Evolutionary conservation across 2,113 vertebrate species (phyloP).

Genomic region (Phylloscopus trochiloides): DNA sequence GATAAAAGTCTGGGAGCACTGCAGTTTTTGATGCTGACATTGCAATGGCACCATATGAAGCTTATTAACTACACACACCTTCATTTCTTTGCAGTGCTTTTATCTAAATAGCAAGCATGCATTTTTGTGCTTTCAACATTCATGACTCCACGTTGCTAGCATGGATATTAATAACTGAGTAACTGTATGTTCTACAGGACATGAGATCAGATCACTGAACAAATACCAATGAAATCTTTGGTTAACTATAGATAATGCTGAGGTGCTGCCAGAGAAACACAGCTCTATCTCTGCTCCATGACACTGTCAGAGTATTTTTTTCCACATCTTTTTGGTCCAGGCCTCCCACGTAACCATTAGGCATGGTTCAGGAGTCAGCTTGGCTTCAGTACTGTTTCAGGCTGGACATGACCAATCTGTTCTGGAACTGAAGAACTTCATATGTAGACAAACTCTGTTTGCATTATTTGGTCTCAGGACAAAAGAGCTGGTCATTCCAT

Average conservation of each 20-base stretch:
- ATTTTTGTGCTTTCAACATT: background rate
- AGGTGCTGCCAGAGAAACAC: background rate
- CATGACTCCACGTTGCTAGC: background rate
- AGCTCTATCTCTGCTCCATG: background rate
- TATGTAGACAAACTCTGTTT: background rate
- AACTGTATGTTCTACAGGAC: background rate
- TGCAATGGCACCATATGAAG: background rate
- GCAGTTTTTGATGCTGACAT: background rate
- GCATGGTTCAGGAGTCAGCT: background rate
- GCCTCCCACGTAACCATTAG: background rate
- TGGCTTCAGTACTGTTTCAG: background rate
- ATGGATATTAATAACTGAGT: background rate
- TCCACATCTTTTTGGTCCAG: background rate
- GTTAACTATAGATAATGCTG: background rate
- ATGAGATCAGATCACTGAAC: background rate
- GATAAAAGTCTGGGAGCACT: background rate
- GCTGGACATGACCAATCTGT: background rate
- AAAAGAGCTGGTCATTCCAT: background rate
- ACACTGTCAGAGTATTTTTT: background rate
- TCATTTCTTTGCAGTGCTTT: background rate
- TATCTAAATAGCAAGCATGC: background rate
- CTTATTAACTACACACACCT: background rate
- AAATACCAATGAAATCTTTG: background rate
- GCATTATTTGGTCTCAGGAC: background rate
- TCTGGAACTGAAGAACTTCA: background rate